Base-by-base conservation (phyloP, 2,113 vertebrate species). In the Platichthys flesus region DNA sequence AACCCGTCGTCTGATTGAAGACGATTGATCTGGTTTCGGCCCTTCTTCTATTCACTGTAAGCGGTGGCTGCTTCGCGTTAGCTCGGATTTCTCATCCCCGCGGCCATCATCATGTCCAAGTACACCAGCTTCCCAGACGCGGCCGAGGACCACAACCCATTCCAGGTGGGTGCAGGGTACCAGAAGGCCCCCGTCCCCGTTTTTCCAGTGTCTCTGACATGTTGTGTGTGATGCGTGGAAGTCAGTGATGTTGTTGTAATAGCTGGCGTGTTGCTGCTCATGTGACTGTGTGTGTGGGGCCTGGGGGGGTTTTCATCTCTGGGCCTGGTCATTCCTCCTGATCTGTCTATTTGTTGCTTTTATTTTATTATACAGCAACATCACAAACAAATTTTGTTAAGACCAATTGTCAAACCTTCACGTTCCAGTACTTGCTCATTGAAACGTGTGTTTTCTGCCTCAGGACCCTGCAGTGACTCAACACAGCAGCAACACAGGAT, bases 381-480 rank as follows among this genome's bases (percentile, higher is more conserved):
- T 51, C 47, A 51, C 18, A 54, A 21, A 12, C 23, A 7, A 31
- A 31, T 24, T 24, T 24, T 24, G 24, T 24, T 24, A 31, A 31
- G 31, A 31, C 31, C 31, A 7, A 31, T 7, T 31, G 31, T 31
- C 7, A 31, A 31, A 23, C 54, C 9, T 56, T 21, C 21, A 24
- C 12, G 54, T n/a, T 52, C 40, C 40, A 12, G 40, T 42, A 12
- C 3, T 12, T 42, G 9, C 40, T n/a, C 20, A 1, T 9, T 54
- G 51, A 18, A 9, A 40, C 49, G 21, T 47, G 2, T 54, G 61
- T 35, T 59, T 66, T 81, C 14, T 83, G 20, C 7, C 78, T 0
- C 5, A 98, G 97, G 97, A 98, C 79, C 96, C 97, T 15, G 94
- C 96, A 15, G 93, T 95, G 87, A 93, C 92, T 67, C 96, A 97